Percentiles rank a stretch among this genome's conserved stretches.
These are phyloP conservation scores for Poecile montanus DNA, from an alignment of 2,797 vertebrate species.

Conservation along the genomic window DNA sequence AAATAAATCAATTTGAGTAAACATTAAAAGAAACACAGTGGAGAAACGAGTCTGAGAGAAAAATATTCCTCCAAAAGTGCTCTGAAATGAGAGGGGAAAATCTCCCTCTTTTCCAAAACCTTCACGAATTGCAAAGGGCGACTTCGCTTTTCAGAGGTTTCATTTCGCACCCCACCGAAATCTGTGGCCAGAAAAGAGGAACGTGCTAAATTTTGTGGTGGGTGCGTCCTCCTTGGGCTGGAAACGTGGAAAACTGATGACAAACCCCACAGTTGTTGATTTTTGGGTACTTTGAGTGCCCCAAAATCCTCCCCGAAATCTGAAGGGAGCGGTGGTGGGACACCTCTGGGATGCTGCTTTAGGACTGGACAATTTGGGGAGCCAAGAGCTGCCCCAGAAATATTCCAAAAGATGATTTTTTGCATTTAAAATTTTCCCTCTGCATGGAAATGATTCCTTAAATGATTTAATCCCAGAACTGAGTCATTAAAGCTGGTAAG, in stretches of 20 bases:
- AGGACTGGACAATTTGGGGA: accelerated
- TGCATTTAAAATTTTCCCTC: neutral
- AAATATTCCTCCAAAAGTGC: neutral
- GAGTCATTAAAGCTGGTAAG: neutral
- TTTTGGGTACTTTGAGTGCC: neutral
- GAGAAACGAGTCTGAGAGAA: neutral
- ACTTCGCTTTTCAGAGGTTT: neutral
- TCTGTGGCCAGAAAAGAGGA: neutral
- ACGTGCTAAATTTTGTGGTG: neutral
- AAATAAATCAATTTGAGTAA: neutral
- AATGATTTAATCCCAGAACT: accelerated
- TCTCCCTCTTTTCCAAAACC: neutral
- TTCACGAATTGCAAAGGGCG: neutral
- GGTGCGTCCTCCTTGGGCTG: accelerated
- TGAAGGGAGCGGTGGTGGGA: neutral
- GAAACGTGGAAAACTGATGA: neutral
- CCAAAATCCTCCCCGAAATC: neutral
- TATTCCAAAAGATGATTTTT: neutral
- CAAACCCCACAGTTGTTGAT: neutral
- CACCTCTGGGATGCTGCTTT: neutral
- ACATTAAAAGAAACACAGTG: neutral
- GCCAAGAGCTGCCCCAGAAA: neutral
- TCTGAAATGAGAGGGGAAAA: neutral
- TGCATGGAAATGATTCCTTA: neutral
- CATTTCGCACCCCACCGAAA: accelerated